Conservation (phyloP, 2,113 vertebrate genomes). For the Guaruba guarouba region DNA sequence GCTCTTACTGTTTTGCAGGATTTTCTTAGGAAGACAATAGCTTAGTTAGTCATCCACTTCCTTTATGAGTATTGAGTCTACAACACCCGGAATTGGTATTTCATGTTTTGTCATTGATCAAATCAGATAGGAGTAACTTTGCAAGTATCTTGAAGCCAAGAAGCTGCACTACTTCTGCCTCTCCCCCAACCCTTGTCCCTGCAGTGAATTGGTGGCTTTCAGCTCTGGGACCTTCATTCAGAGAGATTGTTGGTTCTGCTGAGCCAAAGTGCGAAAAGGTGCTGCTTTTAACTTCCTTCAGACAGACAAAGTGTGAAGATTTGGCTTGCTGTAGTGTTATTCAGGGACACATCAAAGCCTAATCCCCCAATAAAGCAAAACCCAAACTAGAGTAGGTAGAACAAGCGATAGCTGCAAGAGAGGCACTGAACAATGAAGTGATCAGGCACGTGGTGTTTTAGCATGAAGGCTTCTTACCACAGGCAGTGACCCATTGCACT, state of each 20-base stretch:
- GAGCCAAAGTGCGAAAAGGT: neutral
- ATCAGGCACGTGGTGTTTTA: neutral
- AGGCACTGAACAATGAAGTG: neutral
- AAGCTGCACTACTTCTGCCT: neutral
- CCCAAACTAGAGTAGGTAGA: neutral
- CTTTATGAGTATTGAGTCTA: neutral
- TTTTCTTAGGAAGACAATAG: neutral
- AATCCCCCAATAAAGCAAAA: neutral
- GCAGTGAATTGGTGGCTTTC: neutral
- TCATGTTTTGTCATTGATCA: neutral
- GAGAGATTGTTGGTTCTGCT: neutral
- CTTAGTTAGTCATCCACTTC: neutral
- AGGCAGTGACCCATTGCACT: neutral
- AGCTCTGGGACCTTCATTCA: neutral
- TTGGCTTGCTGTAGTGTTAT: neutral
- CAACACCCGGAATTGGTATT: neutral
- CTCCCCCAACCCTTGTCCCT: neutral
- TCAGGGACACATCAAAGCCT: neutral
- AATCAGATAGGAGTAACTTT: neutral
- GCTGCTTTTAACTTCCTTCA: neutral
- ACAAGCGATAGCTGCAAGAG: neutral
- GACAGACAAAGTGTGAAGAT: neutral
- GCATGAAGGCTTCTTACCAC: neutral
- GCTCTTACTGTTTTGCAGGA: neutral
- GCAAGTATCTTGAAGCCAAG: neutral